Evolutionary conservation across 2,888 invertebrate genomes (phyloP).

Genomic region (Drosophila mercatorum): DNA sequence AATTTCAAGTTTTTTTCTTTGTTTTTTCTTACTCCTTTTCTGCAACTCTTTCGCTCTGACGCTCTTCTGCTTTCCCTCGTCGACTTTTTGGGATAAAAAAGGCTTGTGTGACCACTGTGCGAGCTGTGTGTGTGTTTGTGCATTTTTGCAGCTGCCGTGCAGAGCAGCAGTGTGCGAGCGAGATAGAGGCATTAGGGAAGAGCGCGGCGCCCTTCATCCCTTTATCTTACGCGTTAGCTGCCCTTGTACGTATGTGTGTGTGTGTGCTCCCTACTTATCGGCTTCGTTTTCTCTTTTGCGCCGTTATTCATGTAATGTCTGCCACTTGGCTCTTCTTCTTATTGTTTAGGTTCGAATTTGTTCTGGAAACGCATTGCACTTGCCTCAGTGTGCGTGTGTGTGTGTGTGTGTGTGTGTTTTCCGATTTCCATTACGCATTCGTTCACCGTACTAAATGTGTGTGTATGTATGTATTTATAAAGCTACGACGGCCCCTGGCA

Average conservation of each 20-base stretch:
- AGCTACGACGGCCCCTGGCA: conserved; percentile 36
- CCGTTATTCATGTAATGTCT: conserved; percentile 2
- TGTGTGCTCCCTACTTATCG: background rate
- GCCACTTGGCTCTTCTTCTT: conserved; percentile 17
- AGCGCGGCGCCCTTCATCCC: conserved; percentile 46
- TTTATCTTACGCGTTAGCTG: conserved; percentile 30
- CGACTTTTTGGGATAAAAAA: conserved; percentile 6
- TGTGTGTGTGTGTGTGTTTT: conserved; percentile 1
- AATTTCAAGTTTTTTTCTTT: conserved; percentile 43
- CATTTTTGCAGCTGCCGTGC: conserved; percentile 46
- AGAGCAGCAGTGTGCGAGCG: conserved; percentile 9
- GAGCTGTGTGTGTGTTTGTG: conserved; percentile 22
- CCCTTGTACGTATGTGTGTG: conserved; percentile 5
- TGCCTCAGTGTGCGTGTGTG: conserved; percentile 27
- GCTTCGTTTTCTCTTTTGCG: conserved; percentile 10
- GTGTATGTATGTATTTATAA: conserved; percentile 35
- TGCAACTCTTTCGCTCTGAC: conserved; percentile 19
- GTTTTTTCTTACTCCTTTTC: conserved; percentile 16
- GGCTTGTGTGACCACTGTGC: conserved; percentile 34
- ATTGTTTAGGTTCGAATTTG: conserved; percentile 16
- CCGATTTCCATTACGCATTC: conserved; percentile 11
- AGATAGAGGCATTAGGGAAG: conserved; percentile 6
- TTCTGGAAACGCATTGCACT: conserved; percentile 49
- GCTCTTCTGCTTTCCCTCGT: conserved; percentile 39
- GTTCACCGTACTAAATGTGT: conserved; percentile 15